Base-by-base conservation (phyloP, 2,888 invertebrate species). In the Carterocephalus palaemon region DNA sequence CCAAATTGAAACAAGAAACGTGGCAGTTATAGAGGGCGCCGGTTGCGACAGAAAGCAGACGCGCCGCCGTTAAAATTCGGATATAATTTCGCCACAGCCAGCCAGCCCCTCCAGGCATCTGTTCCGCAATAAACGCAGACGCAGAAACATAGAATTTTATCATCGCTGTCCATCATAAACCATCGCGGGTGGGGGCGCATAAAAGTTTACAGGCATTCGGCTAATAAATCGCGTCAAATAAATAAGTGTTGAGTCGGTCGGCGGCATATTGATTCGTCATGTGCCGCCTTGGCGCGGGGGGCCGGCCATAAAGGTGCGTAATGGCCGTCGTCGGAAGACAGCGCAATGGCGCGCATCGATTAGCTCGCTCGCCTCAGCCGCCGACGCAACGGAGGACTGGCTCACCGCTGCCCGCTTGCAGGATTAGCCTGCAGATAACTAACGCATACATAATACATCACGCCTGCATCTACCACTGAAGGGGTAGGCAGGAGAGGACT, bases 271-370 rank as follows among this genome's bases (percentile, higher is more conserved):
- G 86, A 86, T 86, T 86, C 84, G 86, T 85, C 85, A 86, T 84
- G 82, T 82, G 83, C 81, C 81, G 83, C 81, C 81, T 81, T 81
- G 68, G 75, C 74, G 75, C 70, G 71, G 55, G 47, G 41, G 13
- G 53, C 47, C 59, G 82, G 88, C 90, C 89, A 91, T 91, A 91
- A 91, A 91, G 90, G 91, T 91, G 91, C 91, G 91, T 91, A 91
- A 91, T 91, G 90, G 90, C 88, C 88, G 89, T 85, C 78, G 84
- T 85, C 88, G 89, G 89, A 90, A 90, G 89, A 88, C 88, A 88
- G 88, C 90, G 90, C 88, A 90, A 89, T 89, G 81, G 74, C 82
- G 89, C 89, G 90, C 90, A 90, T 90, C 90, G 91, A 91, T 91
- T 91, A 90, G 90, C n/a, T n/a, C 75, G 85, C 85, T 82, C 87